phyloP scores from a whole-genome alignment of 2,113 vertebrate species.

The Gymnorhina tibicen region DNA sequence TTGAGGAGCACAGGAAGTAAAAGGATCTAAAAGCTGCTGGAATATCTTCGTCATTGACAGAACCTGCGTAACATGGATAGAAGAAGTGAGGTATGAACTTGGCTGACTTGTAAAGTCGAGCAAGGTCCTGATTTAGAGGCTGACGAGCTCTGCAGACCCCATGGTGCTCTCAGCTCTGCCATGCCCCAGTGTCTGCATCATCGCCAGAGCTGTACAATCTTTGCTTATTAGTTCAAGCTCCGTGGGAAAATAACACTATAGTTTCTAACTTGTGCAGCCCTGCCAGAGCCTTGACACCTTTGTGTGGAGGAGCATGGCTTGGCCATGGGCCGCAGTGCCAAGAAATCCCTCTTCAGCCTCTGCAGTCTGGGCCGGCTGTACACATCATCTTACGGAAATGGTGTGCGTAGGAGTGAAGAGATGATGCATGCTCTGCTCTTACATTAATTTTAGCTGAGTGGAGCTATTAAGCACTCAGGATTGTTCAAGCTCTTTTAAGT shows the following conservation, averaged over 20 bases:
- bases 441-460: not conserved
- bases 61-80: not conserved
- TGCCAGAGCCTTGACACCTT: not conserved
- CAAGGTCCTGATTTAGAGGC: not conserved
- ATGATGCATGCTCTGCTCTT: not conserved
- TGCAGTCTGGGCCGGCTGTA: not conserved
- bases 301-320: not conserved
- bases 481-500: not conserved
- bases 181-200: rapidly evolving
- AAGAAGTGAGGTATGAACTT: not conserved
- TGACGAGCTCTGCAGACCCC: not conserved
- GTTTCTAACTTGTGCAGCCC: not conserved
- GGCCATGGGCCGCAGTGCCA: not conserved
- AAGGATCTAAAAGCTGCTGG: not conserved
- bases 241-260: rapidly evolving
- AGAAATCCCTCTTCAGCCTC: not conserved
- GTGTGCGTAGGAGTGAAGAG: not conserved
- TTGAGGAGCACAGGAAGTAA: not conserved
- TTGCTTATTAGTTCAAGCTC: not conserved
- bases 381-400: not conserved
- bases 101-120: not conserved
- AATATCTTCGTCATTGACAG: not conserved
- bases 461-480: not conserved
- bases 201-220: not conserved
- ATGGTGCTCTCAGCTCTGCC: not conserved